Evolutionary conservation across 1,140 invertebrate genomes (phyloP).

Genomic region (Trichonephila clavipes): DNA sequence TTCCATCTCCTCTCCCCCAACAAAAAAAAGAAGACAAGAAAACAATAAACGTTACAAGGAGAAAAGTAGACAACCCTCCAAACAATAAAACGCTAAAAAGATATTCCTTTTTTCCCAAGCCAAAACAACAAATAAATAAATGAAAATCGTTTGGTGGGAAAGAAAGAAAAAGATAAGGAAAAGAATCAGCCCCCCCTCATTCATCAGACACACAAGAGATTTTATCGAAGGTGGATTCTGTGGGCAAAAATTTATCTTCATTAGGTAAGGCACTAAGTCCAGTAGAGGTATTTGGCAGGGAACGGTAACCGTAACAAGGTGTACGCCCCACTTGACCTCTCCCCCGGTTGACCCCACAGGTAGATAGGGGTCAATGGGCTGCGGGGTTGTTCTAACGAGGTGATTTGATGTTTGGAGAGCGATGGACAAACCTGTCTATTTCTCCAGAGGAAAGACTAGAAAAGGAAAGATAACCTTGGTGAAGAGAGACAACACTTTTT

Average conservation of each 20-base stretch:
- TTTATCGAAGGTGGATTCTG: slow-evolving; percentile 3
- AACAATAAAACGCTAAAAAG: slow-evolving; percentile 6
- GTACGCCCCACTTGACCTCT: slow-evolving; percentile 19
- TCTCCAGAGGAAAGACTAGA: neutral
- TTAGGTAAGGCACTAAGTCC: slow-evolving; percentile 5
- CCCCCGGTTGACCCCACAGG: slow-evolving; percentile 19
- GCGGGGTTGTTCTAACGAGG: slow-evolving; percentile 23
- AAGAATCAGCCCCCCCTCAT: neutral
- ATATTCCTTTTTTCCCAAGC: neutral
- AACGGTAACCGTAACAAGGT: slow-evolving; percentile 29
- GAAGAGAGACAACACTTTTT: no score
- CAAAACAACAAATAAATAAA: slow-evolving; percentile 2
- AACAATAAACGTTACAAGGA: neutral
- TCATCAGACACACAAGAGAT: neutral
- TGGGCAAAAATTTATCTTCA: slow-evolving; percentile 11
- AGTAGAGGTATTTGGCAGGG: neutral
- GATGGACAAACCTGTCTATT: neutral
- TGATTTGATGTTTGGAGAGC: slow-evolving; percentile 12
- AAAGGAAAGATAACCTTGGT: no score
- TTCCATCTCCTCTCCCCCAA: neutral
- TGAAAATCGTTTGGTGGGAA: neutral
- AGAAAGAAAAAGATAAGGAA: neutral
- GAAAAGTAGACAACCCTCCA: neutral
- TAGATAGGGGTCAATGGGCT: slow-evolving; percentile 18
- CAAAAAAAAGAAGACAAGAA: neutral